A percentile compares a stretch with the other conserved stretches of the same genome.
phyloP scores from a whole-genome alignment of 1,140 invertebrate genomes.

The Meloidogyne exigua region DNA sequence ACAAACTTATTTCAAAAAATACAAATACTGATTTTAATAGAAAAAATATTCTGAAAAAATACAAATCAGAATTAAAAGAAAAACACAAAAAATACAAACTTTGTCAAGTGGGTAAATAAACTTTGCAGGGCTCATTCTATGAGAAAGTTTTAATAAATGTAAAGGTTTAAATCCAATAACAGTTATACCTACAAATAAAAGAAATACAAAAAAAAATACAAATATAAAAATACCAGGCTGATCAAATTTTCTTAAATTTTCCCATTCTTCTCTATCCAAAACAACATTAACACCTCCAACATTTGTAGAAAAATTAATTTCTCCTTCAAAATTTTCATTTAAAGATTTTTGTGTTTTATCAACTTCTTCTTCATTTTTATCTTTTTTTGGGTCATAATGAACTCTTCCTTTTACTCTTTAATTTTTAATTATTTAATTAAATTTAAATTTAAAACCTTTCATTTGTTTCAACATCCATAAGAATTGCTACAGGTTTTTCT shows the following conservation, averaged over 20 bases:
- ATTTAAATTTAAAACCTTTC: conserved; percentile 25
- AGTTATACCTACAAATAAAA: conserved; percentile 33
- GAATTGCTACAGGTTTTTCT: conserved; percentile 31
- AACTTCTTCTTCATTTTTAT: conserved; percentile 5
- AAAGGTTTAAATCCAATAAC: conserved; percentile 44
- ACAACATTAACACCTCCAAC: conserved; percentile 40
- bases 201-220: neutral
- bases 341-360: conserved; percentile 17
- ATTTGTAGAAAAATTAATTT: conserved; percentile 26
- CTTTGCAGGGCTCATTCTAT: conserved; percentile 41
- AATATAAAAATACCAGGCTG: conserved; percentile 31
- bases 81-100: conserved; percentile 26
- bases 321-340: conserved; percentile 32
- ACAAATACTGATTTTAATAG: neutral
- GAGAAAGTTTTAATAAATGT: conserved; percentile 33
- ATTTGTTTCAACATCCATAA: conserved; percentile 38
- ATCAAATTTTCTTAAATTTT: conserved; percentile 36
- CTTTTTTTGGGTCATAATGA: conserved; percentile 22
- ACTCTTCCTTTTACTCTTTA: conserved; percentile 29
- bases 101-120: conserved; percentile 41
- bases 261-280: conserved; percentile 34
- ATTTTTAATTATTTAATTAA: neutral
- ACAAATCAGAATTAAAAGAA: neutral
- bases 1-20: neutral
- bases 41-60: conserved; percentile 2